A percentile compares a stretch with the other conserved stretches of the same genome.
Evolutionary conservation across 92 coral and sea anemone genomes (phyloP).

Genomic region (Pocillopora meandrina): DNA sequence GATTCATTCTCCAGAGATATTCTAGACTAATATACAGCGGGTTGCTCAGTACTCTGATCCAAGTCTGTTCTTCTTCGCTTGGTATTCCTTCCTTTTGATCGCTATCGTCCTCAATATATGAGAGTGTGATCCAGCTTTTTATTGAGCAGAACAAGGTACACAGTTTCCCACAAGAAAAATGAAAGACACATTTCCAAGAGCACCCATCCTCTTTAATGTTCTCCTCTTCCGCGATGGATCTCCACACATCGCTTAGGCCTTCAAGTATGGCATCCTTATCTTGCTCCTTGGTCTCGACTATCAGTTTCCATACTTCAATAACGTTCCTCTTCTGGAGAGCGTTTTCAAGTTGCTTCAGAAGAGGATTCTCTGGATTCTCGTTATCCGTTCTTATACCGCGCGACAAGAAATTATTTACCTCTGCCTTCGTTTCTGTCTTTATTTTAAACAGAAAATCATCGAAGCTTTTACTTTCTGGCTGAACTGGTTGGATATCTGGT

Average conservation of each 20-base stretch:
- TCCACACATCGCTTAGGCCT: background rate
- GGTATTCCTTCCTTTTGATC: background rate
- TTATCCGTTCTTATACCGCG: background rate
- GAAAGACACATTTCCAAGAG: background rate
- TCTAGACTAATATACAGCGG: conserved; percentile 1
- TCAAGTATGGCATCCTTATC: background rate
- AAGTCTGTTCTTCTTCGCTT: background rate
- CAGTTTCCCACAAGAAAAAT: background rate
- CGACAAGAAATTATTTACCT: background rate
- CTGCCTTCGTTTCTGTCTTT: background rate
- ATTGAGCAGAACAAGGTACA: background rate
- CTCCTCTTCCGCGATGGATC: background rate
- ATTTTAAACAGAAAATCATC: background rate
- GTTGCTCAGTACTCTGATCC: background rate
- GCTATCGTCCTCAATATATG: background rate
- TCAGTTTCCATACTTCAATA: conserved; percentile 6
- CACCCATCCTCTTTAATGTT: background rate
- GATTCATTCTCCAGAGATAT: conserved; percentile 1
- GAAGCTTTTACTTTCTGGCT: background rate
- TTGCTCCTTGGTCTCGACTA: background rate
- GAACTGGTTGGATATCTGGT: no score
- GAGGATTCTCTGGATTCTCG: background rate
- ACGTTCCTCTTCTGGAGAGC: background rate
- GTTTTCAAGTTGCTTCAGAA: background rate
- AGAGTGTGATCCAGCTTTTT: background rate